phyloP scores from a whole-genome alignment of 1,140 invertebrate species.

The Drosophila neocordata region DNA sequence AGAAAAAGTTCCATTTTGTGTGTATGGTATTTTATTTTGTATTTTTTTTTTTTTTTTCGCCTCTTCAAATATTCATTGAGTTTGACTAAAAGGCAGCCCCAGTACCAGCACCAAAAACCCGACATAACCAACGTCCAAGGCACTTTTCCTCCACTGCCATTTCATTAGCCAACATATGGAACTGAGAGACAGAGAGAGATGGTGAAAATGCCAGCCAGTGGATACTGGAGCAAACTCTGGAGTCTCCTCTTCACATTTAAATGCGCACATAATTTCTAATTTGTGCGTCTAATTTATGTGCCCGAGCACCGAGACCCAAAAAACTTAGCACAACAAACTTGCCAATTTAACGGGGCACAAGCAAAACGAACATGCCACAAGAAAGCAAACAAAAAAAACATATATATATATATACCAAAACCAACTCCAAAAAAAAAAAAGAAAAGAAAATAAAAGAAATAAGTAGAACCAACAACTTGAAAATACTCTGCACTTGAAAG shows the following conservation, averaged over 20 bases:
- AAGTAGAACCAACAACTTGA: constrained; percentile 6
- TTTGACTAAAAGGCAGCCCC: constrained; percentile 70
- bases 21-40: not conserved
- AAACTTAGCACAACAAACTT: constrained; percentile 81
- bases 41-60: constrained; percentile 28
- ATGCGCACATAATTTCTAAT: constrained; percentile 82
- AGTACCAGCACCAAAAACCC: not conserved
- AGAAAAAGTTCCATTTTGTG: constrained; percentile 64
- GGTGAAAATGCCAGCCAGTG: not conserved
- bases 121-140: constrained; percentile 4
- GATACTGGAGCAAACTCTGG: constrained; percentile 14
- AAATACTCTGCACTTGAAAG: not conserved
- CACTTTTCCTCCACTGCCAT: constrained; percentile 37
- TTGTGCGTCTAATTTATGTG: constrained; percentile 80
- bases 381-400: constrained; percentile 24
- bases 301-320: constrained; percentile 63
- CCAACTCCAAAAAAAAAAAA: constrained; percentile 11
- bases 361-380: constrained; percentile 31
- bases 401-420: not conserved
- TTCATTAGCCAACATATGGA: constrained; percentile 55
- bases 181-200: constrained; percentile 22
- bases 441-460: constrained; percentile 10
- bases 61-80: constrained; percentile 80
- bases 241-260: constrained; percentile 77
- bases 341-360: constrained; percentile 76